A percentile compares a stretch with the other conserved stretches of the same genome.
These are phyloP conservation scores for Podabrus alpinus DNA, from an alignment of 2,888 invertebrate genomes.

Conservation along the genomic window DNA sequence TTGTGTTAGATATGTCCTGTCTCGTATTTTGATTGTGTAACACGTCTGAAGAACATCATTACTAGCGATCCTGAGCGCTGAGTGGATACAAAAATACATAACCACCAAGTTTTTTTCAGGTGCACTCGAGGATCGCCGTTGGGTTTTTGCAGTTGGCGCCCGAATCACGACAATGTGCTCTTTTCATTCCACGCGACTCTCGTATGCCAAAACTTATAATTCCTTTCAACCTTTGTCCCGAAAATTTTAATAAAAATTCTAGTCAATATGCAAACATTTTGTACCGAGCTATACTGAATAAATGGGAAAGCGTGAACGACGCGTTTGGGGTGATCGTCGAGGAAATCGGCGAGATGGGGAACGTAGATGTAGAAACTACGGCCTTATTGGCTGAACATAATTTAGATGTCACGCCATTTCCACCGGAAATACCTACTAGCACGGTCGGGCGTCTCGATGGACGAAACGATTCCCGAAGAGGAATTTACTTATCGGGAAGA, in stretches of 20 bases:
- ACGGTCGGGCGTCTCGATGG: conserved; percentile 56
- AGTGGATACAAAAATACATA: no score
- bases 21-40: no score
- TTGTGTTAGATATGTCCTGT: no score
- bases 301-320: conserved; percentile 69
- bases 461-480: conserved; percentile 57
- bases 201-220: conserved; percentile 79
- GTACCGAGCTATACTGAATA: conserved; percentile 72
- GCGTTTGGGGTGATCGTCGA: conserved; percentile 69
- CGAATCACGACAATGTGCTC: conserved; percentile 65
- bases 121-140: conserved; percentile 74
- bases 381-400: conserved; percentile 81
- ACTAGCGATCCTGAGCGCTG: no score
- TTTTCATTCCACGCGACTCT: conserved; percentile 79
- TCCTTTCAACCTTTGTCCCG: conserved; percentile 66
- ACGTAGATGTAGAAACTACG: conserved; percentile 76
- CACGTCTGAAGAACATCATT: no score
- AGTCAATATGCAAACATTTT: conserved; percentile 63
- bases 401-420: conserved; percentile 75
- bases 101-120: conserved; percentile 40
- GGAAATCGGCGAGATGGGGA: conserved; percentile 75
- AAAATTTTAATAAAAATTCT: conserved; percentile 62
- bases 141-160: conserved; percentile 68
- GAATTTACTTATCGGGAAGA: conserved; percentile 62
- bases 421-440: conserved; percentile 63